Conservation (phyloP, 2,888 invertebrate species). For the Sinelater perroti region DNA sequence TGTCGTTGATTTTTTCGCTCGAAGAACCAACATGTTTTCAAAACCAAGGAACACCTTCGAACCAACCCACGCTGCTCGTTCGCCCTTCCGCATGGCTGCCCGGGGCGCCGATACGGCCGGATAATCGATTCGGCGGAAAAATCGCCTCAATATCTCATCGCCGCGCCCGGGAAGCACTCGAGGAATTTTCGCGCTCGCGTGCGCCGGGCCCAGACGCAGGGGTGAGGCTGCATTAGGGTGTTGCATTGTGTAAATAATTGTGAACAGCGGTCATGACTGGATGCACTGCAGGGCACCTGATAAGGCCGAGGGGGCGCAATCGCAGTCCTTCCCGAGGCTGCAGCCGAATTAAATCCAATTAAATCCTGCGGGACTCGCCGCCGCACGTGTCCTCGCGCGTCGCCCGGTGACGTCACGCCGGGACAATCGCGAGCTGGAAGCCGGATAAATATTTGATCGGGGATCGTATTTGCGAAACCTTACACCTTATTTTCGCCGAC, state of each 20-base stretch:
- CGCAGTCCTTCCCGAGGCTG: constrained; percentile 10
- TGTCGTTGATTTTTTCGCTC: too few relatives aligned
- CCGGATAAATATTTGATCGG: constrained; percentile 41
- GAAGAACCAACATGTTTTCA: too few relatives aligned
- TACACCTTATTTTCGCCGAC: constrained; percentile 26
- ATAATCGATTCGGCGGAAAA: too few relatives aligned
- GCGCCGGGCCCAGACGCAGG: too few relatives aligned
- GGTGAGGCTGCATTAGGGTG: constrained; percentile 46
- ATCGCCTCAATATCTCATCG: too few relatives aligned
- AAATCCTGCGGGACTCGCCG: constrained; percentile 6
- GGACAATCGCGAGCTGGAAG: constrained; percentile 37
- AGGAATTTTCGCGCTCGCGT: too few relatives aligned
- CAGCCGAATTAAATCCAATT: constrained; percentile 25
- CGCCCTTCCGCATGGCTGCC: too few relatives aligned
- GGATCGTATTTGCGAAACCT: constrained; percentile 40
- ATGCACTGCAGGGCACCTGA: constrained; percentile 51
- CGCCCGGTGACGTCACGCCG: constrained; percentile 29
- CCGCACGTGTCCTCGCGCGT: constrained; percentile 28
- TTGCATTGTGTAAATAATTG: constrained; percentile 54
- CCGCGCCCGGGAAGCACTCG: too few relatives aligned
- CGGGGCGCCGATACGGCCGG: too few relatives aligned
- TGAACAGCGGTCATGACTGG: constrained; percentile 56
- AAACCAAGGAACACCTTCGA: too few relatives aligned
- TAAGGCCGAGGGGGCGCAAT: constrained; percentile 38
- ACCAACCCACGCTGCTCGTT: too few relatives aligned